Conservation (phyloP, 2,888 invertebrate species). For the Eudemis profundana region DNA sequence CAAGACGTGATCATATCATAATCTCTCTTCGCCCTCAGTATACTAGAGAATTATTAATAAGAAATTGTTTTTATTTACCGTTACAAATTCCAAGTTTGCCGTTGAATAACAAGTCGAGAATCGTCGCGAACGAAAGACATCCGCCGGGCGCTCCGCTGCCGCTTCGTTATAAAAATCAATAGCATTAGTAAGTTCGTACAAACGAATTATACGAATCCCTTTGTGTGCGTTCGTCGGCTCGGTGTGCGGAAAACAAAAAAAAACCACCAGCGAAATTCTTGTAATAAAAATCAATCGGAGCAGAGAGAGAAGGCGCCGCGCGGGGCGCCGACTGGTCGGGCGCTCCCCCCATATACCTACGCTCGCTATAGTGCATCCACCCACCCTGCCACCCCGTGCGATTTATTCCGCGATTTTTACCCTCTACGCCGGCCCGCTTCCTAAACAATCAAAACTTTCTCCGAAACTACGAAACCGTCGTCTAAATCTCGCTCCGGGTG, state of each 20-base stretch:
- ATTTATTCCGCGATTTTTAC: slow-evolving; percentile 48
- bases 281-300: slow-evolving; percentile 86
- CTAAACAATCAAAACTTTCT: slow-evolving; percentile 50
- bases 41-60: background rate
- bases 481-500: slow-evolving; percentile 13
- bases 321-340: slow-evolving; percentile 80
- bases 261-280: slow-evolving; percentile 83
- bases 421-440: slow-evolving; percentile 43
- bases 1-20: too few relatives aligned
- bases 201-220: slow-evolving; percentile 82
- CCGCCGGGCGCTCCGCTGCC: slow-evolving; percentile 55
- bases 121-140: slow-evolving; percentile 45
- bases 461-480: slow-evolving; percentile 43
- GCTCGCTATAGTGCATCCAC: slow-evolving; percentile 71
- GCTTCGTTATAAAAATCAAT: slow-evolving; percentile 84
- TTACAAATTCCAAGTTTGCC: slow-evolving; percentile 6
- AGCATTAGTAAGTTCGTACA: slow-evolving; percentile 84
- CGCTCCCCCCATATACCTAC: slow-evolving; percentile 67
- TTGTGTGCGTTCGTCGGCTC: slow-evolving; percentile 76
- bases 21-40: background rate
- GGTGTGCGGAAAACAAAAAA: slow-evolving; percentile 81
- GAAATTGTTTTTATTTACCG: background rate
- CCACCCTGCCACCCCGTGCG: slow-evolving; percentile 54
- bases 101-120: slow-evolving; percentile 3
- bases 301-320: slow-evolving; percentile 82